Evolutionary conservation across 1,140 invertebrate species (phyloP), one percentile per base, ranked within the genome.

Genomic region (Lordiphosa mommai): DNA sequence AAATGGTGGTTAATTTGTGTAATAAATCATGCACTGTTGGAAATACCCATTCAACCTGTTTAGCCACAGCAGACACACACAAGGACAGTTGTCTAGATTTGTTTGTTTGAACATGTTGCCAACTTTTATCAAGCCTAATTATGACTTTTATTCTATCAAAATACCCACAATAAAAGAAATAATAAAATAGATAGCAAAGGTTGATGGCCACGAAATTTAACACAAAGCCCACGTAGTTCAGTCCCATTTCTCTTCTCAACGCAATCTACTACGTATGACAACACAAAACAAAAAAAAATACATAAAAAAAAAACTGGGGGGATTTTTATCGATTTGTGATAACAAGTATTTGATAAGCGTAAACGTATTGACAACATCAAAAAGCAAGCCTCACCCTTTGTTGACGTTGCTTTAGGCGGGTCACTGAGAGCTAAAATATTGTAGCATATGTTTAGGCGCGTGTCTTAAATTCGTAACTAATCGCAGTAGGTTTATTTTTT

Each of bases 271-370:
- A 55, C 64, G 38, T 37, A 41, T 57, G 72, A 72, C 73, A 80
- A 57, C 63, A 55, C 60, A 57, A 27, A 44, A n/a, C 36, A 12
- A 5, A 34, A 10, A n/a, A n/a, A n/a, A n/a, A n/a, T n/a, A n/a
- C n/a, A n/a, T n/a, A n/a, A n/a, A n/a, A n/a, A n/a, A n/a, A n/a
- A n/a, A n/a, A n/a, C n/a, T n/a, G 61, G 13, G 41, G 67, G 66
- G 76, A 58, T 51, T 72, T 63, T 52, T 68, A 84, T 82, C 77
- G 77, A 82, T 82, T 82, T 84, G 52, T 77, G 77, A 82, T 82
- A 82, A 84, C 77, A 82, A 77, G 79, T 84, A 72, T 82, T 82
- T 82, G 79, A 82, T 82, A 82, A 82, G 77, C 76, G 76, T 80
- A 76, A 80, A 80, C 71, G 63, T 79, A 79, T 80, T 77, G 60